phyloP scores from a whole-genome alignment of 2,797 vertebrate species.

The Otolemur crassicaudatus region DNA sequence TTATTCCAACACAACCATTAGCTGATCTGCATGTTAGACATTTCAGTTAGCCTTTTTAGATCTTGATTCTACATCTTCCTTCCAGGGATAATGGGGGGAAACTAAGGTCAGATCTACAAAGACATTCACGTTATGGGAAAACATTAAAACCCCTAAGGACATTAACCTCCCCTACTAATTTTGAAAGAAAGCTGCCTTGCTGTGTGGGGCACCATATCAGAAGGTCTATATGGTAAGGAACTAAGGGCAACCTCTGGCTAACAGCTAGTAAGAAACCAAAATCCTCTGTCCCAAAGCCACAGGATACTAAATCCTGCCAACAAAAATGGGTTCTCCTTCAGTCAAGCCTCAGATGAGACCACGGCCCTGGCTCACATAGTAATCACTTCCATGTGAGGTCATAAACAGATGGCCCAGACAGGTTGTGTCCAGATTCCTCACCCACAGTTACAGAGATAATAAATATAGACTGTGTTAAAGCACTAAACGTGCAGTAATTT shows the following conservation, averaged over 20 bases:
- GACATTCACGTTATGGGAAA: neutral
- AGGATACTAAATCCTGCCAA: neutral
- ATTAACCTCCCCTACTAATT: neutral
- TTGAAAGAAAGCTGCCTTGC: neutral
- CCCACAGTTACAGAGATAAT: neutral
- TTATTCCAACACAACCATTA: neutral
- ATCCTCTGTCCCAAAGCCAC: neutral
- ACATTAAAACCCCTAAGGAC: neutral
- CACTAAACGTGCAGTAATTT: neutral
- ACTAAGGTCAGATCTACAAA: neutral
- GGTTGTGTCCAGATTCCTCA: neutral
- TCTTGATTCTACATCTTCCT: neutral
- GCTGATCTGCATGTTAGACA: neutral
- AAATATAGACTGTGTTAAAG: neutral
- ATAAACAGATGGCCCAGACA: neutral
- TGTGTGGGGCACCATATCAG: neutral
- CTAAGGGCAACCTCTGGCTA: neutral
- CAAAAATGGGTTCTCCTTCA: neutral
- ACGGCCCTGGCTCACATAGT: neutral
- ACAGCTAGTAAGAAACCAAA: neutral
- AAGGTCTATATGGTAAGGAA: neutral
- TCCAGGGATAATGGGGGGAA: neutral
- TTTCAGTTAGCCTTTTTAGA: neutral
- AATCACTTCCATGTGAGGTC: neutral
- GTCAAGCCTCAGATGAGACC: slow-evolving; percentile 34